Percentiles rank a stretch among this genome's conserved stretches.
phyloP scores from a whole-genome alignment of 2,113 vertebrate genomes.

The Dascyllus trimaculatus region DNA sequence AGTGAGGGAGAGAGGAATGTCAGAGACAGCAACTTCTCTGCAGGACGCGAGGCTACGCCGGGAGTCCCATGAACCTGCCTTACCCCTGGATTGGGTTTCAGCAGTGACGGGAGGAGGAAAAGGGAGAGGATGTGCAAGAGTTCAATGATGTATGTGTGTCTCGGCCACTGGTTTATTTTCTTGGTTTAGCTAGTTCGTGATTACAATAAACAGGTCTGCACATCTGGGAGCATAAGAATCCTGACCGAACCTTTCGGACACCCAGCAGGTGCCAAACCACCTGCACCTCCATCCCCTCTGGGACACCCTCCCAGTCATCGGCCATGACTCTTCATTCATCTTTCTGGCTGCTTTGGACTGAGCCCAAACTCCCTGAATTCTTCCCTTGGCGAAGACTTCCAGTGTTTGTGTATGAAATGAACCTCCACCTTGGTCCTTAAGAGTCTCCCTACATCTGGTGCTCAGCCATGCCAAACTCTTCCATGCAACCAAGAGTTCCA shows the following conservation, averaged over 20 bases:
- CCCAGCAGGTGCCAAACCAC: constrained; percentile 72
- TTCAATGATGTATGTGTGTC: constrained; percentile 7
- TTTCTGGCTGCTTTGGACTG: constrained; percentile 40
- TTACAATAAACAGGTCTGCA: constrained; percentile 17
- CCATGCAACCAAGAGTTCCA: neutral
- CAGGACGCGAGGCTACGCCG: constrained; percentile 34
- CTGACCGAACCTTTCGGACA: constrained; percentile 28
- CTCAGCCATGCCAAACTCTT: constrained; percentile 30
- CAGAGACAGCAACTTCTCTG: constrained; percentile 60
- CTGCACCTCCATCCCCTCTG: constrained; percentile 31
- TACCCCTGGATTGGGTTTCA: constrained; percentile 69
- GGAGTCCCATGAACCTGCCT: constrained; percentile 53
- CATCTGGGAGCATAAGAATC: constrained; percentile 34
- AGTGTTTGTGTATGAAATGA: constrained; percentile 56
- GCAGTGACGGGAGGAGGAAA: constrained; percentile 40
- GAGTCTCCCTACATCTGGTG: constrained; percentile 64
- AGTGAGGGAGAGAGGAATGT: constrained; percentile 61
- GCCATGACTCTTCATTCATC: constrained; percentile 18
- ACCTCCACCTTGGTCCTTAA: constrained; percentile 23
- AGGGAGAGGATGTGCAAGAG: constrained; percentile 4
- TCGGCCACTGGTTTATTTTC: constrained; percentile 61
- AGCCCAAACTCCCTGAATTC: constrained; percentile 54
- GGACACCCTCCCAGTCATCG: constrained; percentile 9
- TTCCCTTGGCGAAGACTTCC: constrained; percentile 22
- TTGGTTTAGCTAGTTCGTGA: constrained; percentile 45